Conservation (phyloP, 2,888 invertebrate genomes). For the Idaea straminata region DNA sequence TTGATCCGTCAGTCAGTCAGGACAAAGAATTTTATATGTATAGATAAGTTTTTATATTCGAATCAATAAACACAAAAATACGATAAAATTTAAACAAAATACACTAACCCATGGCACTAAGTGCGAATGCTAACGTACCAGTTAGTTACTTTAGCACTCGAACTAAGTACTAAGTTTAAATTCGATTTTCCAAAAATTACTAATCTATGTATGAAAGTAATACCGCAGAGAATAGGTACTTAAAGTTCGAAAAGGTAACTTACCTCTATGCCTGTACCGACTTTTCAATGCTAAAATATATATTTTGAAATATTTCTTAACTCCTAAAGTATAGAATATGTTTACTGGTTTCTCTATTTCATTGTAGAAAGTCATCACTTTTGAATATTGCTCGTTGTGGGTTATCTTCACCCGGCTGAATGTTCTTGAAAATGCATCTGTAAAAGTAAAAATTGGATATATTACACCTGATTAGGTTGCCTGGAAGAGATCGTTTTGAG, state of each 20-base stretch:
- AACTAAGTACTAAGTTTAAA: no score
- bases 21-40: no score
- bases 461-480: not conserved
- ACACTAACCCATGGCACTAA: slow-evolving; percentile 42
- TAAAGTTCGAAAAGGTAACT: no score
- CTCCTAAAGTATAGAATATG: slow-evolving; percentile 48
- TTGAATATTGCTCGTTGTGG: slow-evolving; percentile 55
- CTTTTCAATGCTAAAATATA: slow-evolving; percentile 64
- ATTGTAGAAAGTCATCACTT: slow-evolving; percentile 66
- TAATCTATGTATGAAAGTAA: no score
- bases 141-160: slow-evolving; percentile 35
- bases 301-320: slow-evolving; percentile 64
- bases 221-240: no score
- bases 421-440: slow-evolving; percentile 68
- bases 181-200: no score
- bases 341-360: slow-evolving; percentile 60
- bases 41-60: no score
- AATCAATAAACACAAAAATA: no score
- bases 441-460: slow-evolving; percentile 20
- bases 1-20: no score
- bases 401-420: slow-evolving; percentile 70
- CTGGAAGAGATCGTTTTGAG: no score
- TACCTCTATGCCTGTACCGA: slow-evolving; percentile 69
- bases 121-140: slow-evolving; percentile 58
- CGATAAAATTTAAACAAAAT: no score